Base-by-base conservation (phyloP, 1,140 invertebrate species). In the Planococcus citri region DNA sequence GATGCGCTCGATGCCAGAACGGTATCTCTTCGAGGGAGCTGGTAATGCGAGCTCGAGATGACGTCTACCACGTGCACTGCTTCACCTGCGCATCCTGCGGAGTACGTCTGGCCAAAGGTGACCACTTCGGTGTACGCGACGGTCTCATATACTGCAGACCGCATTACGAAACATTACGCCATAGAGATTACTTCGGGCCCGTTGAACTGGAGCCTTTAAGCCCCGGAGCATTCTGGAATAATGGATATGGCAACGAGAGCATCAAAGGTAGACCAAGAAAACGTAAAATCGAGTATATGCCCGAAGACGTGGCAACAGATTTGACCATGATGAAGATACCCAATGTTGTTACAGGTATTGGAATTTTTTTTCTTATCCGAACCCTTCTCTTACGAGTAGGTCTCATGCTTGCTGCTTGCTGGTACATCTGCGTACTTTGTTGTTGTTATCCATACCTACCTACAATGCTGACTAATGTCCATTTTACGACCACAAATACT, bases 51-150 rank as follows among this genome's bases (percentile, higher is more conserved):
- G 92, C 92, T 0, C 79, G 89, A 27, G 90, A 92, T 73, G 82
- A 89, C 73, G 91, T 95, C 60, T 97, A 92, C 79, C 93, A 97
- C 78, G 82, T 94, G 67, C 86, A 88, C 71, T 97, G 93, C 80
- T 97, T 97, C 81, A 88, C 87, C 1, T 97, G 93, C 77, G 85
- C 87, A 21, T 86, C 89, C 68, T 96, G 94, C 79, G 87, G 90
- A 69, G 82, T 83, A 14, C 82, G 85, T 25, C 79, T 90, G 38
- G 86, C 87, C 71, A 89, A 89, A 77, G 88, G 94, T 27, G 94
- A 96, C 78, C 89, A 93, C 74, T 95, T 94, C 79, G 92, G 92
- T 17, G 88, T 92, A 83, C 82, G 88, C 17, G 75, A 73, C 37
- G 75, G 74, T 27, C 73, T 76, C 69, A 74, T 78, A 6, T 81